Percentiles rank a stretch among this genome's conserved stretches.
phyloP scores from a whole-genome alignment of 2,113 vertebrate species.

The Ochotona curzoniae region DNA sequence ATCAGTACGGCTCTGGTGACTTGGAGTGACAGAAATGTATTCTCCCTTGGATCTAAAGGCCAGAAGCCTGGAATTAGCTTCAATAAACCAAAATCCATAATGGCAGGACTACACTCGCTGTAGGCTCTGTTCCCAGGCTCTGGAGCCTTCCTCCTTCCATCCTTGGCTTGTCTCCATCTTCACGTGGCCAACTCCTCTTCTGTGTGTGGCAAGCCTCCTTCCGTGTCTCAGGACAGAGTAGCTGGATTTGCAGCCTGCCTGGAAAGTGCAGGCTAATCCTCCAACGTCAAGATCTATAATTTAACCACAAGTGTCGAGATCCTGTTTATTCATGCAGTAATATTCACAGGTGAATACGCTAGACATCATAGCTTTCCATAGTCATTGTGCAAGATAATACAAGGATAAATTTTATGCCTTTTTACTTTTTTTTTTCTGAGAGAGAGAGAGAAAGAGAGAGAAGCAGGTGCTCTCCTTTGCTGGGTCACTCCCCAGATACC shows the following conservation, averaged over 20 bases:
- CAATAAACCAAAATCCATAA: not conserved
- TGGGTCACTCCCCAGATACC: no score
- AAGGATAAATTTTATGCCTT: not conserved
- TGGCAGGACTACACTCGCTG: no score
- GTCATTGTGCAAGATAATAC: not conserved
- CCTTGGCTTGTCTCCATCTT: not conserved
- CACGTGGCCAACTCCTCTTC: not conserved
- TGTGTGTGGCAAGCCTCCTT: not conserved
- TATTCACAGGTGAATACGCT: not conserved
- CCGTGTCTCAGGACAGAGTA: not conserved
- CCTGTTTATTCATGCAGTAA: not conserved
- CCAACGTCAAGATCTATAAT: not conserved
- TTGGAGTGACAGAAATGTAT: not conserved
- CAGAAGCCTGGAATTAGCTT: not conserved
- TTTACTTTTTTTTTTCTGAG: no score
- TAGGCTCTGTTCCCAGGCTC: not conserved
- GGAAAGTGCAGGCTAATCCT: conserved; percentile 24
- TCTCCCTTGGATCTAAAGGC: not conserved
- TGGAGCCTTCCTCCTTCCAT: not conserved
- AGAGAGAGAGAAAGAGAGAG: no score
- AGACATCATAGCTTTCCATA: not conserved
- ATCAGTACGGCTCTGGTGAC: not conserved
- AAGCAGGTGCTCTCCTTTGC: no score
- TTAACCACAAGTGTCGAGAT: conserved; percentile 21
- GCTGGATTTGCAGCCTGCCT: not conserved